Conservation (phyloP, 2,888 invertebrate species). For the Protophormia terraenovae region DNA sequence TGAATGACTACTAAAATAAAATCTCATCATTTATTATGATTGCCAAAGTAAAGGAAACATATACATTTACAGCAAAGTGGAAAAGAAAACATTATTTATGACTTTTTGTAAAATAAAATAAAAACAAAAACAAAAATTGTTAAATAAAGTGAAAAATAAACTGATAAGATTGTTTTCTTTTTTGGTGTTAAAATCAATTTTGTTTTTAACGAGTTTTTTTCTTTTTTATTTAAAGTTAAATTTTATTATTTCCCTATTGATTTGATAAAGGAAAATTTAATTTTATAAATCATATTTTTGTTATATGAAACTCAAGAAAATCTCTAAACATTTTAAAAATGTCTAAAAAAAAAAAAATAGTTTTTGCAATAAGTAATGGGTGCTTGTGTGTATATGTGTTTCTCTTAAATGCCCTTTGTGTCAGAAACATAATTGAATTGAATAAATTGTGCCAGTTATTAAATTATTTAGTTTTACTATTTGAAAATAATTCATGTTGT, state of each 20-base stretch:
- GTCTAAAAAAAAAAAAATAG: background rate
- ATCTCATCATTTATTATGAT: slow-evolving; percentile 38
- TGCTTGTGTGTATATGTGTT: background rate
- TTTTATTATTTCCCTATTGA: background rate
- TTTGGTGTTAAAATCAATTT: slow-evolving; percentile 1
- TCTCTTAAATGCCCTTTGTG: background rate
- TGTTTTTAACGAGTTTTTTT: background rate
- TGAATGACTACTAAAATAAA: slow-evolving; percentile 27
- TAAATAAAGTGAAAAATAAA: slow-evolving; percentile 37
- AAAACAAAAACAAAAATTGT: background rate
- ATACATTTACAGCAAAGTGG: background rate
- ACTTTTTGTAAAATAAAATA: background rate
- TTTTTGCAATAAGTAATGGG: too few species aligned
- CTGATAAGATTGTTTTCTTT: background rate
- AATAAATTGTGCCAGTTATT: background rate
- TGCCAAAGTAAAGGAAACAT: background rate
- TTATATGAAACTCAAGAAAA: background rate
- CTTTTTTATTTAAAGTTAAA: background rate
- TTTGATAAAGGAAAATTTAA: background rate
- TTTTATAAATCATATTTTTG: background rate
- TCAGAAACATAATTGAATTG: background rate
- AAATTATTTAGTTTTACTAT: background rate
- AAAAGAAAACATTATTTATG: background rate
- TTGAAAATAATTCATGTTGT: background rate
- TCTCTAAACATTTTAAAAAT: background rate